Evolutionary conservation across 2,113 vertebrate species (phyloP).

Genomic region (Baryphthengus martii): DNA sequence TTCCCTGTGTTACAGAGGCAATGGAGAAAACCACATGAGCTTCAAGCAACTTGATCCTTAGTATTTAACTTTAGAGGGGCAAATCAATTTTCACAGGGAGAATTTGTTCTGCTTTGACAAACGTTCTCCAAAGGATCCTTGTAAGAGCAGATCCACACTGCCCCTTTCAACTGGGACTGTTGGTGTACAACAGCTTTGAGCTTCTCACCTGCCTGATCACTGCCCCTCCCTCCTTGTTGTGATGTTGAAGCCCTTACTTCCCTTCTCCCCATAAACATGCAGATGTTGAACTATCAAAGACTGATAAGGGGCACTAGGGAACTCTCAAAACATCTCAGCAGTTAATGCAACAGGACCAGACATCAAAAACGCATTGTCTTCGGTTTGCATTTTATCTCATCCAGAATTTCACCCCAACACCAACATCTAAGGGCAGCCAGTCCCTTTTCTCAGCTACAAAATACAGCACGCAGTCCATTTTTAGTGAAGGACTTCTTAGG

Average conservation of each 20-base stretch:
- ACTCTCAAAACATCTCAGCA: not conserved
- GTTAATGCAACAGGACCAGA: not conserved
- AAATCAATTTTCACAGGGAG: not conserved
- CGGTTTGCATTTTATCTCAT: not conserved
- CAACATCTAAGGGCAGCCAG: not conserved
- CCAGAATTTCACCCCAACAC: not conserved
- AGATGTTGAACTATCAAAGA: not conserved
- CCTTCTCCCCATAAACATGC: not conserved
- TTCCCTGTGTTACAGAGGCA: not conserved
- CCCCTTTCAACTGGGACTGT: not conserved
- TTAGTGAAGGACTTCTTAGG: not conserved
- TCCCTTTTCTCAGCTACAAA: not conserved
- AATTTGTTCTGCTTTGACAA: not conserved
- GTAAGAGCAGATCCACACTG: not conserved
- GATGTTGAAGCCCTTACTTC: not conserved
- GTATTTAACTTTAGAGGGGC: not conserved
- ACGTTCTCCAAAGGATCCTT: not conserved
- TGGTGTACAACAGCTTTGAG: not conserved
- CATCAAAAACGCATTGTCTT: not conserved
- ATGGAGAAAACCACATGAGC: not conserved
- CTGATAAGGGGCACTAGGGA: not conserved
- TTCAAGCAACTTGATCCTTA: not conserved
- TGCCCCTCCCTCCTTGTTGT: not conserved
- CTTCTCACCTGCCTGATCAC: not conserved
- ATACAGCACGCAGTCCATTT: not conserved